Percentiles rank a stretch among this genome's conserved stretches.
Evolutionary conservation across 1,140 invertebrate genomes (phyloP).

Genomic region (Muscidifurax raptorellus): DNA sequence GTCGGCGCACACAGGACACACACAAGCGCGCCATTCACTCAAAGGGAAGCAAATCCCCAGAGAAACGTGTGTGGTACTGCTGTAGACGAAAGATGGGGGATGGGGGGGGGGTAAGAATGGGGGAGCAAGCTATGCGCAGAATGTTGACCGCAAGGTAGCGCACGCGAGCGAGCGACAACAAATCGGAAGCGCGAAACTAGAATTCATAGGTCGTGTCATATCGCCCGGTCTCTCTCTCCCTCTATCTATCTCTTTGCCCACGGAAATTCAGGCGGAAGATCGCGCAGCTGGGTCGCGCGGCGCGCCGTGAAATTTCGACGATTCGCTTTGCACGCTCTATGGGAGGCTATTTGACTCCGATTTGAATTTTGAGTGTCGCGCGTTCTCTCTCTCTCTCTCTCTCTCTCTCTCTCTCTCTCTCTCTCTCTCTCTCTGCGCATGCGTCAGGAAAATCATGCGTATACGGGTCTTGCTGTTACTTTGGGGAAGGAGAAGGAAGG

Average conservation of each 20-base stretch:
- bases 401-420: not conserved
- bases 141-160: not conserved
- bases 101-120: not conserved
- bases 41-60: not conserved
- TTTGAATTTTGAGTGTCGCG: slow-evolving; percentile 38
- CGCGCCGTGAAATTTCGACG: slow-evolving; percentile 35
- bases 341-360: slow-evolving; percentile 21
- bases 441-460: not conserved
- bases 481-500: not conserved
- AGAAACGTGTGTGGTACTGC: not conserved
- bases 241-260: not conserved
- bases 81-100: no score
- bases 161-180: not conserved
- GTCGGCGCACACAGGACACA: not conserved
- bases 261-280: slow-evolving; percentile 34
- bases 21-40: not conserved
- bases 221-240: not conserved
- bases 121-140: not conserved
- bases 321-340: slow-evolving; percentile 23
- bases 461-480: not conserved
- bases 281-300: slow-evolving; percentile 23
- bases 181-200: slow-evolving; percentile 16
- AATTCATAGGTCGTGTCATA: slow-evolving; percentile 10
- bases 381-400: not conserved
- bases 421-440: slow-evolving; percentile 13